Evolutionary conservation across 1,140 invertebrate genomes (phyloP).

Genomic region (Drosophila jambulina): DNA sequence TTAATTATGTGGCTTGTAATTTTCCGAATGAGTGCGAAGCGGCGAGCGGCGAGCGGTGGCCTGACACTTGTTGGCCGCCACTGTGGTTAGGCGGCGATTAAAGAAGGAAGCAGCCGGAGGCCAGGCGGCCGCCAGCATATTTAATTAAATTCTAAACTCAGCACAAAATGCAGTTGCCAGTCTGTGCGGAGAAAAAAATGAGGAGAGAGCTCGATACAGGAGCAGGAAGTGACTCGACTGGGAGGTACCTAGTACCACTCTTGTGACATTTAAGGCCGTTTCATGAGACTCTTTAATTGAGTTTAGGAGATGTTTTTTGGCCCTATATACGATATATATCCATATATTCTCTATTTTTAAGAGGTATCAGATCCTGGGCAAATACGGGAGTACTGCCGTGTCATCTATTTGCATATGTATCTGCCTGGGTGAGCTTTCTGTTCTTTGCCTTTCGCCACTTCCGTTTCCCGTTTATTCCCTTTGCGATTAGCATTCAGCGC

Average conservation of each 20-base stretch:
- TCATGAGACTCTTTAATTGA: no score
- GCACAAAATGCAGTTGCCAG: constrained; percentile 43
- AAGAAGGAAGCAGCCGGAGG: constrained; percentile 34
- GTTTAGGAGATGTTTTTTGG: no score
- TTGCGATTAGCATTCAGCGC: constrained; percentile 17
- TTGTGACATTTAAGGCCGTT: no score
- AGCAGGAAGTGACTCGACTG: background rate
- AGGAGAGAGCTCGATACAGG: background rate
- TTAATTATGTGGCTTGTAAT: constrained; percentile 70
- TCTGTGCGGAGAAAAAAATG: background rate
- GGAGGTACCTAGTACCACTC: background rate
- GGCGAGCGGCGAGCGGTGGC: constrained; percentile 5
- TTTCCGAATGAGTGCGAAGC: constrained; percentile 51
- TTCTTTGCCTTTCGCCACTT: constrained; percentile 40
- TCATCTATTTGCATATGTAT: constrained; percentile 32
- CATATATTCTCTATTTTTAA: background rate
- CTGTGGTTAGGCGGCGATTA: constrained; percentile 56
- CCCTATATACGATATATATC: background rate
- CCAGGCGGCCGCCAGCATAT: constrained; percentile 46
- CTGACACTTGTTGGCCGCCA: constrained; percentile 58
- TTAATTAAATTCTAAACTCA: constrained; percentile 68
- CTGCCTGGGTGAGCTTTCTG: constrained; percentile 15
- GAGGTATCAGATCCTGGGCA: constrained; percentile 5
- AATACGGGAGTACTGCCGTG: constrained; percentile 2
- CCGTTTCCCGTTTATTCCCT: background rate